phyloP scores from a whole-genome alignment of 2,113 vertebrate species.

The Chloropsis cyanopogon region DNA sequence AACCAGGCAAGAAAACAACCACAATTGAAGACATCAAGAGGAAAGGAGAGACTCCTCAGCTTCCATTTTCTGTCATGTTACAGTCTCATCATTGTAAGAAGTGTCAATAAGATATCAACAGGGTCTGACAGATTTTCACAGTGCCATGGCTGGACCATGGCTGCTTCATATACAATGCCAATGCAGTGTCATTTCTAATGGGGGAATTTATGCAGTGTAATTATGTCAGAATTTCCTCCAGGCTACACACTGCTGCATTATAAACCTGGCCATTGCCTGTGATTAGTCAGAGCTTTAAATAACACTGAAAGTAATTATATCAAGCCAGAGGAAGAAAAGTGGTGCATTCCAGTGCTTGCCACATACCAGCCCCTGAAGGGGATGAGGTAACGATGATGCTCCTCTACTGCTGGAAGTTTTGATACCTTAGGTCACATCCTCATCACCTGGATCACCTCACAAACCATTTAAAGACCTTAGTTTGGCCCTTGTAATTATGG shows the following conservation, averaged over 20 bases:
- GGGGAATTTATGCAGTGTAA: slow-evolving; percentile 63
- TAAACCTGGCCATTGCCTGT: slow-evolving; percentile 64
- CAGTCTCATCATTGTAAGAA: slow-evolving; percentile 48
- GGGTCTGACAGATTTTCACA: slow-evolving; percentile 69
- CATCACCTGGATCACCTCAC: background rate
- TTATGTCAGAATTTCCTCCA: slow-evolving; percentile 59
- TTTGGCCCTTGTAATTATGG: slow-evolving; percentile 10
- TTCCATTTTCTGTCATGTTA: background rate
- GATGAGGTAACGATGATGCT: background rate
- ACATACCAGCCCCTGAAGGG: background rate
- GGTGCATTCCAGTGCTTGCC: slow-evolving; percentile 47
- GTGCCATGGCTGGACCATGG: slow-evolving; percentile 57
- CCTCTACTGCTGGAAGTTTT: slow-evolving; percentile 22
- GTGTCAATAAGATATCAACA: slow-evolving; percentile 56
- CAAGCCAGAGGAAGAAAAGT: slow-evolving; percentile 38
- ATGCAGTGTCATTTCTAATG: slow-evolving; percentile 63
- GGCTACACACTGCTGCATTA: slow-evolving; percentile 56
- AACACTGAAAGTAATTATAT: slow-evolving; percentile 65
- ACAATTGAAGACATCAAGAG: background rate
- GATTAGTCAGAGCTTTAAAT: slow-evolving; percentile 68
- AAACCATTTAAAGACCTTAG: slow-evolving; percentile 24
- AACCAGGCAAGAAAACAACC: background rate
- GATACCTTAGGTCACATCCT: slow-evolving; percentile 18
- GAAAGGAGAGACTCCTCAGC: background rate
- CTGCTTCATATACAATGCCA: slow-evolving; percentile 59